Evolutionary conservation across 1,140 invertebrate genomes (phyloP), one percentile per base, ranked within the genome.

Genomic region (Drosophila insularis): DNA sequence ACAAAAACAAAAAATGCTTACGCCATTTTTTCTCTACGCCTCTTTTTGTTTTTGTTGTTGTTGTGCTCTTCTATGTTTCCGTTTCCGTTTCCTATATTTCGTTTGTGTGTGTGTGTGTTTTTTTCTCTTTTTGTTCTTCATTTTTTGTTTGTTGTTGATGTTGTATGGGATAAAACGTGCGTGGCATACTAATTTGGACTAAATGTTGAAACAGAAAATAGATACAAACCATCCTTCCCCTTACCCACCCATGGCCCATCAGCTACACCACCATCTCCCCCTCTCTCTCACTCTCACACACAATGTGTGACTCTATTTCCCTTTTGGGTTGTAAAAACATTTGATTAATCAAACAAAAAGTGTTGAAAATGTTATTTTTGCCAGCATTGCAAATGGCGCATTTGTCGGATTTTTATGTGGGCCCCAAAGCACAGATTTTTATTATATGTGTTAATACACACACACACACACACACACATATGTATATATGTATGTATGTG

Each of bases 311-410:
- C 43, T 50, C 43, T 50, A 50, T 50, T 50, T 50, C 43, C 43
- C 43, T 50, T 58, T 58, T 58, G 53, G 60, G 35, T 60, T 65
- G 59, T 58, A 71, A 68, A 50, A 73, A 71, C 78, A 68, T 81
- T 77, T 87, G 76, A 89, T 87, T 87, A 84, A 84, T 84, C 84
- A 82, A 87, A 84, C 76, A 73, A 71, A 87, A 89, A 84, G 84
- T 87, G 84, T 87, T 87, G 84, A 80, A 87, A 89, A 89, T 89
- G 84, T 84, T 89, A 82, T 89, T 87, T 84, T 78, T 80, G 75
- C 79, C 76, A 82, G 75, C 76, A 64, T 68, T 74, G 75, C 84
- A 87, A 87, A 87, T 76, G 81, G 66, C 82, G 78, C 82, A 79
- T 82, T 87, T 84, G 43, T 50, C 43, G 60, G 79, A 71, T 79